phyloP scores from a whole-genome alignment of 2,797 vertebrate species.

The Sebastes umbrosus region DNA sequence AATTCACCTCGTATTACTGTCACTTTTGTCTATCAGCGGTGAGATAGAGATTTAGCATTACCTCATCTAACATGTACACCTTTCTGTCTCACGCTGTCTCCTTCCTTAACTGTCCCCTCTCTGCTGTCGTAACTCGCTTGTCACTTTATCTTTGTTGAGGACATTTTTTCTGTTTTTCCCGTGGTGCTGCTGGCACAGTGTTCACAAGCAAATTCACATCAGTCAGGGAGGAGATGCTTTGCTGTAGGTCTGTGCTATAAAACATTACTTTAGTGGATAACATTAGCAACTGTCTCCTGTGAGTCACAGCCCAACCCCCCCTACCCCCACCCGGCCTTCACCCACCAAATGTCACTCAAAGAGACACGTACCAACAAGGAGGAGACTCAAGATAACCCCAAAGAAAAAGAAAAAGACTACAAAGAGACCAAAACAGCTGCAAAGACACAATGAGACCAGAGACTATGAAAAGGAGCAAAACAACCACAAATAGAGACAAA shows the following conservation, averaged over 20 bases:
- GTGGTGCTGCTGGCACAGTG: background rate
- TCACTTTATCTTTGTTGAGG: slow-evolving; percentile 9
- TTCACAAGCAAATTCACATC: background rate
- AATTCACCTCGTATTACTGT: slow-evolving; percentile 64
- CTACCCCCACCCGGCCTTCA: background rate
- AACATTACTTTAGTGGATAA: background rate
- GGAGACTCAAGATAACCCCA: background rate
- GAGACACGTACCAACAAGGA: background rate
- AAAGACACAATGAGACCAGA: no score
- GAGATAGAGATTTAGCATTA: slow-evolving; percentile 44
- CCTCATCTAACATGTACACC: slow-evolving; percentile 23
- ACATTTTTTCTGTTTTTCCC: background rate
- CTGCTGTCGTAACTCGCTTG: background rate
- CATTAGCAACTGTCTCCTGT: background rate
- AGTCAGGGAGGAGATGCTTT: background rate
- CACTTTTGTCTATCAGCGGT: slow-evolving; percentile 49
- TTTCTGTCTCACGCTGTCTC: slow-evolving; percentile 13
- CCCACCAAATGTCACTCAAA: background rate
- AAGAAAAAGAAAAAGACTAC: background rate
- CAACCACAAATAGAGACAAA: background rate
- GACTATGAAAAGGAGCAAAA: no score
- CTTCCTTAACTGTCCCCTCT: background rate
- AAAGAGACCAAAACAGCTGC: background rate
- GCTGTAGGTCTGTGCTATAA: background rate
- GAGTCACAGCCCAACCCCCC: background rate